Conservation (phyloP, 2,113 vertebrate species). For the Aptenodytes patagonicus region DNA sequence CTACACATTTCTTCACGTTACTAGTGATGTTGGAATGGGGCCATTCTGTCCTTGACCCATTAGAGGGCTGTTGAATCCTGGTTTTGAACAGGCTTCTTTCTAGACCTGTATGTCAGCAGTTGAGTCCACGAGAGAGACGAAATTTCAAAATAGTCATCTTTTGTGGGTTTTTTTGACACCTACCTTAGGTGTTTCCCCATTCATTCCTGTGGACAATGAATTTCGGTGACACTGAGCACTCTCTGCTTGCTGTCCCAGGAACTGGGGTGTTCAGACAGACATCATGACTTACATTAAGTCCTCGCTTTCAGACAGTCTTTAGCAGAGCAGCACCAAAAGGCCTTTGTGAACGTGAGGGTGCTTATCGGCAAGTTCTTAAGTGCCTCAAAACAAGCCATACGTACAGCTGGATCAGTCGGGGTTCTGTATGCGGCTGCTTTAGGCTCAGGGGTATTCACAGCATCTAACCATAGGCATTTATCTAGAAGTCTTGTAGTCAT, state of each 20-base stretch:
- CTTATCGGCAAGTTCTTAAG: not conserved
- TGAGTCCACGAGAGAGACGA: not conserved
- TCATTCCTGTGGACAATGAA: not conserved
- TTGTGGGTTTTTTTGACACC: not conserved
- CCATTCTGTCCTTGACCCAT: not conserved
- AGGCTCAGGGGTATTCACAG: not conserved
- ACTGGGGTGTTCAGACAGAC: not conserved
- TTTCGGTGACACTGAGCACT: not conserved
- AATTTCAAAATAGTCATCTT: not conserved
- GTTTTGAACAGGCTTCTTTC: not conserved
- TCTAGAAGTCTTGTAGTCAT: not conserved
- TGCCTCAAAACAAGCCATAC: rapidly evolving
- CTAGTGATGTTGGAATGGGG: not conserved
- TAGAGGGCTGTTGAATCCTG: not conserved
- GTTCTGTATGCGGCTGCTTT: not conserved
- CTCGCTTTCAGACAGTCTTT: not conserved
- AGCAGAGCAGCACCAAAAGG: not conserved
- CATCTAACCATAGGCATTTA: not conserved
- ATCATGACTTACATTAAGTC: not conserved
- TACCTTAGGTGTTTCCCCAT: not conserved
- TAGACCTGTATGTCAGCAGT: not conserved
- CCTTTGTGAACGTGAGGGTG: not conserved
- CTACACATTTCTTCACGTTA: not conserved
- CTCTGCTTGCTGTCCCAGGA: not conserved
- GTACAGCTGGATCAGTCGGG: not conserved